Base-by-base conservation (phyloP, 2,888 invertebrate species). In the Pecten maximus region DNA sequence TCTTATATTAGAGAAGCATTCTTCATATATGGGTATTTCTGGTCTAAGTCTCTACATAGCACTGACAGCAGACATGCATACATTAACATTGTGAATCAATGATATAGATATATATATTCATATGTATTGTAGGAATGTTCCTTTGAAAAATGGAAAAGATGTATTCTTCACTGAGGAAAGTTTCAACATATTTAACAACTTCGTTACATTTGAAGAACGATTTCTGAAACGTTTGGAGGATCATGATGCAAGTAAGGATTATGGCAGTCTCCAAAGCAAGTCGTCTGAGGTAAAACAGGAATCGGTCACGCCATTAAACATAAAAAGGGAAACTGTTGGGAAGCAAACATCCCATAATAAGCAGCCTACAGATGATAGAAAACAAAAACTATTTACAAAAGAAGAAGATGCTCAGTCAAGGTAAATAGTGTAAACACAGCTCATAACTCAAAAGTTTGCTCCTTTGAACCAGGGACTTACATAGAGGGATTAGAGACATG, bases 91-190 rank as follows among this genome's bases (percentile, higher is more conserved):
- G 35, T 87, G 87, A 15, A 19, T 40, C 10, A 40, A 12, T 87
- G 23, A 10, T 10, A 10, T 19, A 3, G 87, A 1, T 87, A 23
- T n/a, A n/a, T n/a, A n/a, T n/a, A n/a, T n/a, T 60, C n/a, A 35
- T 8, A 60, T 60, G n/a, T 74, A 74, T 74, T 28, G 28, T 74
- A 74, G 74, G 74, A 28, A 74, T 74, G 74, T 74, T 74, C 74
- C 74, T 74, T 74, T 74, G 74, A 93, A 91, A 28, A 95, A 95
- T 94, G 95, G 95, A 28, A 90, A 91, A 28, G 89, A 89, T 19
- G 91, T 91, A 19, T 95, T 94, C 91, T 95, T 95, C 88, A 93
- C 94, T 19, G 94, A 95, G 88, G 94, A 93, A 60, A 92, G 91
- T 12, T 95, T 92, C 88, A 50, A 88, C 16, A 54, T n/a, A 88